Percentiles rank a stretch among this genome's conserved stretches.
Evolutionary conservation across 1,140 invertebrate genomes (phyloP).

Genomic region (Bombus confusus): DNA sequence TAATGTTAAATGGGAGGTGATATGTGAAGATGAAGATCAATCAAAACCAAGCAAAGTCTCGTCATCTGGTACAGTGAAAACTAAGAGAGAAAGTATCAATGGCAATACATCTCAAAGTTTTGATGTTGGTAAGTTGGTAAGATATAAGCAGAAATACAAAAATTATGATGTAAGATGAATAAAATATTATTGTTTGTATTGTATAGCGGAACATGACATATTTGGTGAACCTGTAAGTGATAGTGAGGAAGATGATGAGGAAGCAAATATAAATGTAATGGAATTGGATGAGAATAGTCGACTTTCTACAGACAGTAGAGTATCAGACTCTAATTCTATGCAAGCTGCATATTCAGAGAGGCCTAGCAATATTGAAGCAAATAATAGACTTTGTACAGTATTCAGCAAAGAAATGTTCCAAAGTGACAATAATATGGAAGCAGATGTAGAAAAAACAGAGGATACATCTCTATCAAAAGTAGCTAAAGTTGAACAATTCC

Average conservation of each 20-base stretch:
- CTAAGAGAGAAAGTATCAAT: conserved; percentile 83
- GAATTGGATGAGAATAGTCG: conserved; percentile 91
- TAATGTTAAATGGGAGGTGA: conserved; percentile 95
- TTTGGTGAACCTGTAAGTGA: conserved; percentile 95
- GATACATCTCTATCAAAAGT: conserved; percentile 63
- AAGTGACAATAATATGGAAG: conserved; percentile 70
- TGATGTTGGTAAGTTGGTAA: conserved; percentile 81
- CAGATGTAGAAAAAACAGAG: conserved; percentile 55
- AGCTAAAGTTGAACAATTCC: conserved; percentile 76
- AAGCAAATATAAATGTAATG: conserved; percentile 87
- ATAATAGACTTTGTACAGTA: conserved; percentile 81
- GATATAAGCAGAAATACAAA: conserved; percentile 8
- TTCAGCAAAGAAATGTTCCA: conserved; percentile 84
- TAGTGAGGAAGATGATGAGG: conserved; percentile 89
- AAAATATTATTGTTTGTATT: conserved; percentile 41
- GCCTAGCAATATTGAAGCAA: conserved; percentile 72
- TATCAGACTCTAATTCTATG: conserved; percentile 89
- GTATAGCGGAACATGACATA: conserved; percentile 90
- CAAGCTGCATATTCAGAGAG: conserved; percentile 82
- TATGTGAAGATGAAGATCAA: conserved; percentile 94
- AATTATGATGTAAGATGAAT: neutral
- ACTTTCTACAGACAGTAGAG: conserved; percentile 88
- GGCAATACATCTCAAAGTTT: conserved; percentile 79
- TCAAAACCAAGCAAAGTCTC: conserved; percentile 84
- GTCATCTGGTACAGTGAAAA: conserved; percentile 83